Evolutionary conservation across 2,113 vertebrate species (phyloP).

Genomic region (Nothoprocta perdicaria): DNA sequence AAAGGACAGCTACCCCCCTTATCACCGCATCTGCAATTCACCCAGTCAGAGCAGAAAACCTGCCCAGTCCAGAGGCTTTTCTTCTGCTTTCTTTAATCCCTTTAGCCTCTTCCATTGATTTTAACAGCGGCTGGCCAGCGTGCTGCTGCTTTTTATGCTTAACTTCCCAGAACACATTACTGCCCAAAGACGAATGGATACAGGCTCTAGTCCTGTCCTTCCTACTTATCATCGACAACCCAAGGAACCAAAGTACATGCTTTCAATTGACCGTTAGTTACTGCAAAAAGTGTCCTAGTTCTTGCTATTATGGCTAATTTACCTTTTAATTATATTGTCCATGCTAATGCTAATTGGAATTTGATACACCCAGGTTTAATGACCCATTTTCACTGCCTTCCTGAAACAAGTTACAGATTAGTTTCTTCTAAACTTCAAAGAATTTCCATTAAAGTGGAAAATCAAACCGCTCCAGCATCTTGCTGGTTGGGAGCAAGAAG

Average conservation of each 20-base stretch:
- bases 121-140: not conserved
- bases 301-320: constrained; percentile 69
- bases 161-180: constrained; percentile 50
- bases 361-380: constrained; percentile 72
- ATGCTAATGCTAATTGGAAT: constrained; percentile 71
- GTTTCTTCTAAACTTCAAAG: constrained; percentile 71
- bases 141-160: not conserved
- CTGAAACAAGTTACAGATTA: constrained; percentile 72
- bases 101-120: not conserved
- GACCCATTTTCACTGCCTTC: constrained; percentile 65
- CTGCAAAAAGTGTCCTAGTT: constrained; percentile 61
- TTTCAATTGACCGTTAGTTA: constrained; percentile 74
- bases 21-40: not conserved
- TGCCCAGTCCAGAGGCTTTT: not conserved
- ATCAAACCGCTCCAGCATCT: constrained; percentile 60
- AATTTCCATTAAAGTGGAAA: constrained; percentile 68
- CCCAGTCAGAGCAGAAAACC: not conserved
- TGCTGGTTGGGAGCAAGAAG: constrained; percentile 48
- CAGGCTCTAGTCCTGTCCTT: constrained; percentile 49
- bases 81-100: not conserved
- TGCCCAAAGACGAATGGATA: constrained; percentile 49
- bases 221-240: constrained; percentile 59
- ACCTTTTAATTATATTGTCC: constrained; percentile 76
- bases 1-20: not conserved
- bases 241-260: constrained; percentile 58